Percentiles rank a stretch among this genome's conserved stretches.
These are phyloP conservation scores for Auanema freiburgensis DNA, from an alignment of 2,888 invertebrate species.

Conservation along the genomic window DNA sequence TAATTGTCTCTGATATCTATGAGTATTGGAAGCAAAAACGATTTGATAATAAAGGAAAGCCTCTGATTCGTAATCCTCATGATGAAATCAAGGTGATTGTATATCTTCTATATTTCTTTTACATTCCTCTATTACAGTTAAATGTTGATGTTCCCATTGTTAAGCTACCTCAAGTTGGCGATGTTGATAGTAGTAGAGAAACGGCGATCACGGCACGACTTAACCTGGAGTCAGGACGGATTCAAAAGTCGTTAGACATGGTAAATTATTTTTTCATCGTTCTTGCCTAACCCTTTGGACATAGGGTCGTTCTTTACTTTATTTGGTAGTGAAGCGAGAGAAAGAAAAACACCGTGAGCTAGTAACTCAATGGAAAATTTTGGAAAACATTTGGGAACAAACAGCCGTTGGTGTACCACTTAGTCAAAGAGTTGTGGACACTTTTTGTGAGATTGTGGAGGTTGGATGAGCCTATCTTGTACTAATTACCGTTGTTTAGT, in stretches of 20 bases:
- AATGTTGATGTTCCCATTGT: not conserved
- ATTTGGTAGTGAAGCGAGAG: slow-evolving; percentile 19
- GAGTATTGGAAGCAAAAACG: slow-evolving; percentile 96
- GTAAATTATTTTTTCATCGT: not conserved
- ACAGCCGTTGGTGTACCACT: slow-evolving; percentile 5
- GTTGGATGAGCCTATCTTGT: not conserved
- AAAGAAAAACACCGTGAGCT: slow-evolving; percentile 10
- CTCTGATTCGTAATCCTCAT: slow-evolving; percentile 27
- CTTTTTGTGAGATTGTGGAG: slow-evolving; percentile 11
- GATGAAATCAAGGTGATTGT: slow-evolving; percentile 60
- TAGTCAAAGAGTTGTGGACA: slow-evolving; percentile 9
- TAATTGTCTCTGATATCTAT: slow-evolving; percentile 75
- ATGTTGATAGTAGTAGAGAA: not conserved
- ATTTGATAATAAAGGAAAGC: slow-evolving; percentile 46
- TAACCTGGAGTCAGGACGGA: not conserved
- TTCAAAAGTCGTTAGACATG: slow-evolving; percentile 1
- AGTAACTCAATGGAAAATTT: slow-evolving; percentile 1
- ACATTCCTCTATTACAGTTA: not conserved
- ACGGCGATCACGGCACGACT: not conserved
- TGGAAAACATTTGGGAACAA: slow-evolving; percentile 11
- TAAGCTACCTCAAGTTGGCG: not conserved
- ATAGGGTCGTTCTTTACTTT: slow-evolving; percentile 13
- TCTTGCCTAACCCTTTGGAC: not conserved
- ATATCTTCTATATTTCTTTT: not conserved
- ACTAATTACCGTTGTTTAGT: not conserved